Evolutionary conservation across 1,140 invertebrate species (phyloP), one percentile per base, ranked within the genome.

Genomic region (Acyrthosiphon pisum): DNA sequence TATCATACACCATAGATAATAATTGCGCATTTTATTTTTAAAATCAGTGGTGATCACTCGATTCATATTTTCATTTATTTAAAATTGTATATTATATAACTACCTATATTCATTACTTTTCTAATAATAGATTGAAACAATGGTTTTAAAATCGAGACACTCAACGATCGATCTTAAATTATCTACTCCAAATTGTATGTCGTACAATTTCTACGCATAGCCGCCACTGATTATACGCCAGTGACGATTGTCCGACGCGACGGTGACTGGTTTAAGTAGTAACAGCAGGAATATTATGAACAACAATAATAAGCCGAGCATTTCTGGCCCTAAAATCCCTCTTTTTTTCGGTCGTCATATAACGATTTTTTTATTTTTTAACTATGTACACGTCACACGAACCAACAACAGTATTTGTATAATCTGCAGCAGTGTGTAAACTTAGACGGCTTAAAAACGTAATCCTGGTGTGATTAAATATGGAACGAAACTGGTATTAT

Each of bases 381-480:
- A 23, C 20, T 9, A 37, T 83, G 18, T 83, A 37, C 30, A 87
- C 44, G 30, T 7, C 9, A 87, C 14, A n/a, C 30, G 44, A n/a
- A 87, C n/a, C 23, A 46, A 46, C 26, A 44, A 87, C 11, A 46
- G 44, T 46, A 44, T 86, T 83, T 37, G 22, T 83, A 23, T 76
- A 76, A 76, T 76, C 60, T 76, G 60, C n/a, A 76, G 30, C 14
- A 76, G 60, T 76, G n/a, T 84, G 37, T 84, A 48, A 87, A 87
- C 86, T 20, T n/a, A 87, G 18, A 87, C 22, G 86, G 41, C 9
- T 87, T 48, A 87, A 87, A 87, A 48, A 48, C 18, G 1, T n/a
- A 48, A 87, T 87, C 30, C 18, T 2, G 18, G 4, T 1, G 18
- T 87, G 86, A 87, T 87, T 48, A 48, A 87, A 87, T 20, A 87